Conservation (phyloP, 2,797 vertebrate species). For the Myotis daubentonii region DNA sequence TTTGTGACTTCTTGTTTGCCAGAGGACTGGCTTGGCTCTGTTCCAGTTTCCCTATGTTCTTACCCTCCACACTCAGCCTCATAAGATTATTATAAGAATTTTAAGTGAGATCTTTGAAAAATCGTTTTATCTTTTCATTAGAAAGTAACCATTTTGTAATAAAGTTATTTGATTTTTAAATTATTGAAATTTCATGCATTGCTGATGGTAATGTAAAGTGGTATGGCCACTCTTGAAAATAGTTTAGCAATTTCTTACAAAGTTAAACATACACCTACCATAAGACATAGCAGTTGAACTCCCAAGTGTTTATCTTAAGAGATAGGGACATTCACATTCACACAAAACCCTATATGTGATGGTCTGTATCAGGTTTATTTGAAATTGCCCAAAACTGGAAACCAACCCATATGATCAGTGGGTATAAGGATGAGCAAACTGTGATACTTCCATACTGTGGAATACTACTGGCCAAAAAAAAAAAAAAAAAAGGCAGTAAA, state of each 20-base stretch:
- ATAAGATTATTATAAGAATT: background rate
- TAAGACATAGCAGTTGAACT: background rate
- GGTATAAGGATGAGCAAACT: background rate
- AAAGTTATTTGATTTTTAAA: slow-evolving; percentile 37
- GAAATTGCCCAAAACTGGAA: background rate
- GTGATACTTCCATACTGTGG: background rate
- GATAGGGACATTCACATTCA: background rate
- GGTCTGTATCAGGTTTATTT: slow-evolving; percentile 7
- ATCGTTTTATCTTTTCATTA: slow-evolving; percentile 30
- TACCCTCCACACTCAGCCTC: background rate
- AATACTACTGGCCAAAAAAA: background rate
- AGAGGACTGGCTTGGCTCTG: background rate
- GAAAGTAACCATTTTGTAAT: slow-evolving; percentile 31
- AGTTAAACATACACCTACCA: slow-evolving; percentile 5
- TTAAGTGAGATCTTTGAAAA: background rate
- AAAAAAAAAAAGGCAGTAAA: background rate
- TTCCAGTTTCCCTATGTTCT: background rate
- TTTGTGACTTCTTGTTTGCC: background rate
- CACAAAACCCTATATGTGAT: background rate
- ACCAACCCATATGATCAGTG: background rate
- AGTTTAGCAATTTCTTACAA: background rate
- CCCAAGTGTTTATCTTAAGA: slow-evolving; percentile 44
- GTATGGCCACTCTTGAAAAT: background rate
- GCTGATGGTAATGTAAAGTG: background rate
- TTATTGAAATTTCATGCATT: background rate